These are phyloP conservation scores for Mesorhabditis belari DNA, from an alignment of 2,888 invertebrate species.

Conservation along the genomic window DNA sequence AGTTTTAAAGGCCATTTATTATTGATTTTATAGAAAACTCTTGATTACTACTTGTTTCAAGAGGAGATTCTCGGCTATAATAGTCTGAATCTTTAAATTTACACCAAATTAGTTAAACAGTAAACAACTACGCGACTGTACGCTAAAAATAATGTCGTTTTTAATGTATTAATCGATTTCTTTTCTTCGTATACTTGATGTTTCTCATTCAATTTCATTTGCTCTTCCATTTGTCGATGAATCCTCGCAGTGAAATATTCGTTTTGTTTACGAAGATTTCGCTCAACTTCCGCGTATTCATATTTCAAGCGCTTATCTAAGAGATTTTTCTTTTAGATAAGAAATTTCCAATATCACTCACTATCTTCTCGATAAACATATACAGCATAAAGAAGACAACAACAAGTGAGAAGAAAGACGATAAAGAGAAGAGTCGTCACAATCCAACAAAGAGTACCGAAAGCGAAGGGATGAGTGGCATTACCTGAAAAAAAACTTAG, in stretches of 20 bases:
- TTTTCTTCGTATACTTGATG: no score
- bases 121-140: not conserved
- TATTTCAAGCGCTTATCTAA: conserved; percentile 19
- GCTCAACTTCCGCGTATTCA: conserved; percentile 14
- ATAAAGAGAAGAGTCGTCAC: conserved; percentile 21
- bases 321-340: not conserved
- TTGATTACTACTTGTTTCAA: no score
- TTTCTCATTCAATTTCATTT: conserved; percentile 19
- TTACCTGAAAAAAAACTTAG: conserved; percentile 11
- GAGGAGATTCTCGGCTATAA: no score
- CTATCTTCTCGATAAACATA: conserved; percentile 30
- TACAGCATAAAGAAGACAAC: conserved; percentile 15
- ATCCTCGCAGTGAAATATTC: conserved; percentile 30
- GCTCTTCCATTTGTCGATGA: conserved; percentile 28
- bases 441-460: conserved; percentile 29
- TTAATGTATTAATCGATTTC: no score
- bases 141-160: no score
- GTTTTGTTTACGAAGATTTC: conserved; percentile 24
- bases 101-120: no score
- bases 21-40: no score
- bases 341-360: conserved; percentile 10
- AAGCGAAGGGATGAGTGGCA: conserved; percentile 10
- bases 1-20: no score
- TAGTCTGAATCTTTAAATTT: no score
- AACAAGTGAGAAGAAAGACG: conserved; percentile 11